Percentiles rank a stretch among this genome's conserved stretches.
phyloP scores from a whole-genome alignment of 2,888 invertebrate genomes.

The Neoitamus cyanurus region DNA sequence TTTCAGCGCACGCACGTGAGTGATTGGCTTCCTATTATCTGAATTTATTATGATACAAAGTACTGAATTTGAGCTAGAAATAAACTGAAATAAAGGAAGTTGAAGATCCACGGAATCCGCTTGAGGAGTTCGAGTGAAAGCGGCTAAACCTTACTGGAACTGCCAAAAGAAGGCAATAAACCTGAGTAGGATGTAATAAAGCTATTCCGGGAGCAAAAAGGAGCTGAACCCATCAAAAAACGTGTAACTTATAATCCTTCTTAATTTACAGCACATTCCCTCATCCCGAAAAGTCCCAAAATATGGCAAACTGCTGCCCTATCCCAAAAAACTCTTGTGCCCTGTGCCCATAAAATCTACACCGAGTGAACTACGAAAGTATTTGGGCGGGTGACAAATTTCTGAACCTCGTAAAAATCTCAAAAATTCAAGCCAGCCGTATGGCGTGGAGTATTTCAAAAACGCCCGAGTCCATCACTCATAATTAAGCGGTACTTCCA shows the following conservation, averaged over 20 bases:
- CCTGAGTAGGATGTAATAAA: neutral
- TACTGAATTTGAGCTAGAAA: no score
- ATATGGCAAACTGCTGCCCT: neutral
- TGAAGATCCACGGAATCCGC: neutral
- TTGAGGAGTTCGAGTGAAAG: neutral
- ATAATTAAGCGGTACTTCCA: neutral
- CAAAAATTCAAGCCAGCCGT: neutral
- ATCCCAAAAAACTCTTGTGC: neutral
- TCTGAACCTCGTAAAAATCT: neutral
- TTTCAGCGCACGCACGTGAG: no score
- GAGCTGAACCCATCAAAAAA: neutral
- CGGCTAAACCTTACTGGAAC: neutral
- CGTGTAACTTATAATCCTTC: neutral
- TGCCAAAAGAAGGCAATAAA: neutral
- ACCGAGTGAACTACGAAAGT: neutral
- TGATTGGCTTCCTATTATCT: no score
- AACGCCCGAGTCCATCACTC: neutral
- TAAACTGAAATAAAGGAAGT: neutral
- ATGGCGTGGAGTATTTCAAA: neutral
- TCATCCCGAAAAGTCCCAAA: neutral
- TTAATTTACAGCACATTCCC: neutral
- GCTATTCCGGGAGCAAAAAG: neutral
- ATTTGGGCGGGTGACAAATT: neutral
- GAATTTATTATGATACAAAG: no score
- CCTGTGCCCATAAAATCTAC: neutral